A percentile compares a stretch with the other conserved stretches of the same genome.
Conservation (phyloP, 2,888 invertebrate species). For the Sarcophaga caerulescens region DNA sequence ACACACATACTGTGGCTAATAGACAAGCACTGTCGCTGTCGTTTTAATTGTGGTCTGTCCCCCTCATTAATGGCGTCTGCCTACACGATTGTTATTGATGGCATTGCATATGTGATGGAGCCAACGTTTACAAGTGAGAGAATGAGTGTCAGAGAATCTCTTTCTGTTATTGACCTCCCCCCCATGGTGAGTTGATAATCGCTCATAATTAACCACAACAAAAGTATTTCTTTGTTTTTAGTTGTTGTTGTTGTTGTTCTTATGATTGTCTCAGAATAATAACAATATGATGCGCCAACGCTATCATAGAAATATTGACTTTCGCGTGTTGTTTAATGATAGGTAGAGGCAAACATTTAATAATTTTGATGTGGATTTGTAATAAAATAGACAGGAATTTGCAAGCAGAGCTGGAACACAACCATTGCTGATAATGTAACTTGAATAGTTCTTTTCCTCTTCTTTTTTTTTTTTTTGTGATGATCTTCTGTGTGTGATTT, state of each 20-base stretch:
- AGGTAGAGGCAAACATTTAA: conserved; percentile 8
- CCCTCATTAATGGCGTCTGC: conserved; percentile 23
- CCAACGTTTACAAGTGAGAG: neutral
- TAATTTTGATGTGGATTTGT: too few relatives aligned
- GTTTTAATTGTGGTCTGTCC: conserved; percentile 3
- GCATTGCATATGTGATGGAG: too few relatives aligned
- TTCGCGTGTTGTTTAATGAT: conserved; percentile 39
- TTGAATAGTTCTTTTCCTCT: too few relatives aligned
- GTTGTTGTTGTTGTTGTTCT: neutral
- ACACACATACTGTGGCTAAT: neutral
- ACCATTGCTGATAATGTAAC: neutral
- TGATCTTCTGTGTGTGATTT: too few relatives aligned
- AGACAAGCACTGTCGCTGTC: neutral
- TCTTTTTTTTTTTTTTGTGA: too few relatives aligned
- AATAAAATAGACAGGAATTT: neutral
- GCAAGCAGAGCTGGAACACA: conserved; percentile 7
- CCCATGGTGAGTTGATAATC: neutral
- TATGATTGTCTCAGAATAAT: conserved; percentile 21
- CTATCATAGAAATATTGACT: conserved; percentile 1
- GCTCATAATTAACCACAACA: neutral
- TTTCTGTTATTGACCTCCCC: neutral
- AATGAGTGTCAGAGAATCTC: neutral
- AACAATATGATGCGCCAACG: too few relatives aligned
- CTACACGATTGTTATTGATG: neutral
- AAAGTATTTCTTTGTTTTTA: neutral